Evolutionary conservation across 2,113 vertebrate species (phyloP), one percentile per base, ranked within the genome.

Genomic region (Gymnarchus niloticus): DNA sequence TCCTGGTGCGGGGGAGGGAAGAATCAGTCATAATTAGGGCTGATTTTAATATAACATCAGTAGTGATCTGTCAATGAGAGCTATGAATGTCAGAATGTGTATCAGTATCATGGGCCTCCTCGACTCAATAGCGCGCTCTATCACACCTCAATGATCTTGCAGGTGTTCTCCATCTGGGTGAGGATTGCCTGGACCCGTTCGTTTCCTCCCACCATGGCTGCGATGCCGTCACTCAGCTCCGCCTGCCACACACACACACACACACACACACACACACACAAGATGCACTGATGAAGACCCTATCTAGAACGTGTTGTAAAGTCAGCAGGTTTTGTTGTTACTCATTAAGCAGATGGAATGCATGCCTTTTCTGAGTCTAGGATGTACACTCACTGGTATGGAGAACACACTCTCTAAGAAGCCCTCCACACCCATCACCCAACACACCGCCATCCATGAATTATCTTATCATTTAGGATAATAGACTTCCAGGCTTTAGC

Each of bases 181-280:
- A 91, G 12, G 41, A 85, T 85, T 0, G 85, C 88, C 81, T 93
- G 92, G 17, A 93, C 61, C 44, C 87, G 54, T 80, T 87, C 87
- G 51, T 92, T 94, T 1, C 87, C 91, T 0, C 91, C 83, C 0
- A 89, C 93, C 0, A 95, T 91, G 78, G 87, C 77, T 54, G 93
- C 93, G 8, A 94, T 83, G 12, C 92, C 90, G 8, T 87, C 86
- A 0, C 88, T 90, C 48, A 94, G 91, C 87, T 94, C 92, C 0
- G 57, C 59, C 91, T 91, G 85, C 12, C 25, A 5, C 19, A 54
- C 69, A 56, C 52, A 25, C 51, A 51, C n/a, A 69, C 59, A 51
- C 83, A 37, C 46, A 78, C 37, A 56, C 2, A 46, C 49, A 65
- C 83, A 84, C 6, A 84, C 41, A 84, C 10, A 84, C 56, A 65